phyloP scores from a whole-genome alignment of 2,797 vertebrate species.

The Meriones psammophilus region DNA sequence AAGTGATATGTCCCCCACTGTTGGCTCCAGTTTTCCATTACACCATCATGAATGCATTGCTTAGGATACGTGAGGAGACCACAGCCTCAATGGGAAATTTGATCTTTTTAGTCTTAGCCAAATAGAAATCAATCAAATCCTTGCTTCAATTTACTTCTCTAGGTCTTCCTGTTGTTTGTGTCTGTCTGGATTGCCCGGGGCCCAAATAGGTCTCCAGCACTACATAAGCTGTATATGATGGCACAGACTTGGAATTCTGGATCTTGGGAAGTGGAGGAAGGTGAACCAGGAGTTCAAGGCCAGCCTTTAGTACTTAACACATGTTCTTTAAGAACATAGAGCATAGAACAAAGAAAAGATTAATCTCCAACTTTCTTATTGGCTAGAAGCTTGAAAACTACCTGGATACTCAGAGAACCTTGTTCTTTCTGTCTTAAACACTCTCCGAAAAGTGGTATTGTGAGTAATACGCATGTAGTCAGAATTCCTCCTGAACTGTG shows the following conservation, averaged over 20 bases:
- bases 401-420: background rate
- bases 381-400: background rate
- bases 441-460: too few relatives aligned
- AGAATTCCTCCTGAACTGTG: background rate
- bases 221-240: background rate
- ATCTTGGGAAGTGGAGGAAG: background rate
- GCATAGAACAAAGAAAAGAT: background rate
- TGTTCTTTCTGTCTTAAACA: background rate
- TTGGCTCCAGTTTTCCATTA: background rate
- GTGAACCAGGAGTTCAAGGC: background rate
- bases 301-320: background rate
- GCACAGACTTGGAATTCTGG: background rate
- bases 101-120: conserved; percentile 29
- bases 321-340: background rate
- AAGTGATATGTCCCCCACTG: background rate
- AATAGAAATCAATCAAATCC: background rate
- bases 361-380: background rate
- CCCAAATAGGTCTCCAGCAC: background rate
- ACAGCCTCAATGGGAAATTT: background rate
- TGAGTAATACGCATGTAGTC: background rate
- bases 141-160: conserved; percentile 28
- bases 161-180: background rate
- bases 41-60: background rate
- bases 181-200: background rate
- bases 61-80: background rate